Percentiles rank a stretch among this genome's conserved stretches.
phyloP scores from a whole-genome alignment of 1,140 invertebrate genomes.

The Agrypnia vestita region DNA sequence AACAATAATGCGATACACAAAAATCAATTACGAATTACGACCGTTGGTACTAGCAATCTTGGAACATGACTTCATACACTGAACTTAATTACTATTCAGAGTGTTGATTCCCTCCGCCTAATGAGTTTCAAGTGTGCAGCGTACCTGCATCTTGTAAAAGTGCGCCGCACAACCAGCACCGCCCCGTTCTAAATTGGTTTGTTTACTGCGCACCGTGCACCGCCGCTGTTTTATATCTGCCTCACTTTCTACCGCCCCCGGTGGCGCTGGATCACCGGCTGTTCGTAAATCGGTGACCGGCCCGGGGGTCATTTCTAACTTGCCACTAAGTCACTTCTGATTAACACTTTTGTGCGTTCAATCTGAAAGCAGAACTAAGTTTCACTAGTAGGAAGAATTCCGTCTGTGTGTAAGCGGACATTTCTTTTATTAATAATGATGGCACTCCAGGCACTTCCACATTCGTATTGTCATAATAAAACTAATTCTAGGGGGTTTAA shows the following conservation, averaged over 20 bases:
- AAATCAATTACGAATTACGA: background rate
- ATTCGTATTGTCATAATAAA: too few species aligned
- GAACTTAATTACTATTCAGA: background rate
- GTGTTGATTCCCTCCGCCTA: background rate
- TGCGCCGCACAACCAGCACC: background rate
- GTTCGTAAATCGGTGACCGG: background rate
- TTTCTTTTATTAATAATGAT: too few species aligned
- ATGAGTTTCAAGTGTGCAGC: background rate
- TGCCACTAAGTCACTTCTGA: background rate
- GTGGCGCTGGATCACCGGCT: background rate
- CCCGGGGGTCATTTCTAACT: too few species aligned
- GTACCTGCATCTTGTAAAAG: background rate
- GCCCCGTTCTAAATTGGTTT: conserved; percentile 20
- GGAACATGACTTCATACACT: background rate
- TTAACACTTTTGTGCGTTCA: background rate
- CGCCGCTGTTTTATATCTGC: background rate
- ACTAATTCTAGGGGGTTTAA: too few species aligned
- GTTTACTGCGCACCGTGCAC: background rate
- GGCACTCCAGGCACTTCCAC: too few species aligned
- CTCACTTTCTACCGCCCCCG: conserved; percentile 4
- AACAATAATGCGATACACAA: too few species aligned
- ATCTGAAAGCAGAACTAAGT: background rate
- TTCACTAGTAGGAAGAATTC: background rate
- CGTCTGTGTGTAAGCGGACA: too few species aligned
- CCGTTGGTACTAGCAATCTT: background rate